phyloP scores from a whole-genome alignment of 30 jellyfish, hydroid and myxozoan genomes.

The Aurelia aurita region DNA sequence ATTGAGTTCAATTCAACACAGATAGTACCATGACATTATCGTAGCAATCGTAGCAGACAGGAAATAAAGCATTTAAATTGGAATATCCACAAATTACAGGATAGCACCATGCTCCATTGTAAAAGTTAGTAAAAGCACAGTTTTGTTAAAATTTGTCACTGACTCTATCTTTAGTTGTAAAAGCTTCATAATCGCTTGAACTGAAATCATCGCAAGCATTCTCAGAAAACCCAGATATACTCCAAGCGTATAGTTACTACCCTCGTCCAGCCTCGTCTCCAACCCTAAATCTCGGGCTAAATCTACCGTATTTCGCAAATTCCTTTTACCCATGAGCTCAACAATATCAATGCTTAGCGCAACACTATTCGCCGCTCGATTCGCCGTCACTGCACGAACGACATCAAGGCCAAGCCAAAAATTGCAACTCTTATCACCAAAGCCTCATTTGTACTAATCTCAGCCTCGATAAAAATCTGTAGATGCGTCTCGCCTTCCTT shows the following conservation, averaged over 20 bases:
- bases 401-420: conserved; percentile 60
- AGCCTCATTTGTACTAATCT: conserved; percentile 45
- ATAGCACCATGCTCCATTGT: conserved; percentile 65
- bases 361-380: conserved; percentile 12
- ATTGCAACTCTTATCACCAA: conserved; percentile 43
- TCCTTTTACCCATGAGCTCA: conserved; percentile 35
- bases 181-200: conserved; percentile 21
- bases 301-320: conserved; percentile 36
- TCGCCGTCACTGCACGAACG: conserved; percentile 20
- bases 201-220: conserved; percentile 31
- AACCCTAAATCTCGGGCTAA: too few relatives aligned
- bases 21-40: conserved; percentile 26
- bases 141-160: conserved; percentile 25
- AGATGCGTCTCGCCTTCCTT: conserved; percentile 31
- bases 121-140: conserved; percentile 34
- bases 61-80: conserved; percentile 52
- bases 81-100: conserved; percentile 48
- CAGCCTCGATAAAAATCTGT: conserved; percentile 41
- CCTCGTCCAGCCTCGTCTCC: conserved; percentile 29
- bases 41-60: conserved; percentile 34
- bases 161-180: conserved; percentile 58
- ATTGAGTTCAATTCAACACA: conserved; percentile 22
- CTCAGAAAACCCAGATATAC: conserved; percentile 54
- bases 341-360: conserved; percentile 31
- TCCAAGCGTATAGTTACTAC: not conserved